Conservation (phyloP, 2,888 invertebrate genomes). For the Therioaphis trifolii region DNA sequence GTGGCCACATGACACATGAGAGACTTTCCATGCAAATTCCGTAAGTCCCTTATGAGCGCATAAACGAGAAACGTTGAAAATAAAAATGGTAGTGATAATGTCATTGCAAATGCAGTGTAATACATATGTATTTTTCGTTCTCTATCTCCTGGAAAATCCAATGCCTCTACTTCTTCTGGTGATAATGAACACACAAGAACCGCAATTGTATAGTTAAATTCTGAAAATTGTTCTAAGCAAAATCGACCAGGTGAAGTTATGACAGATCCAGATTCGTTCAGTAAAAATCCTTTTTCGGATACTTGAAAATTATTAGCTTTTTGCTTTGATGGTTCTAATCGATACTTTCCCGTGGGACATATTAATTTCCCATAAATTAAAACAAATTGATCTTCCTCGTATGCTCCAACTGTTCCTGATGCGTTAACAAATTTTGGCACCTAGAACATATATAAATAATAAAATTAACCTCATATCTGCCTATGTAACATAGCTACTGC, state of each 20-base stretch:
- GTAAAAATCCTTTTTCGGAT: not conserved
- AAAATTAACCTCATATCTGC: too few species aligned
- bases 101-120: conserved; percentile 68
- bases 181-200: conserved; percentile 63
- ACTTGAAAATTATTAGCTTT: not conserved
- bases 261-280: not conserved
- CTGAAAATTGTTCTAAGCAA: conserved; percentile 29
- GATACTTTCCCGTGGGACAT: not conserved
- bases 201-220: not conserved
- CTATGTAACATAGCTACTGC: too few species aligned
- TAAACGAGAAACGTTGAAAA: conserved; percentile 71
- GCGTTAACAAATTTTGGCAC: not conserved
- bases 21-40: conserved; percentile 69
- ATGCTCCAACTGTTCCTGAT: not conserved
- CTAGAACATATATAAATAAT: not conserved
- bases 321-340: not conserved
- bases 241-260: conserved; percentile 14
- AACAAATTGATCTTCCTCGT: not conserved
- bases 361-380: not conserved
- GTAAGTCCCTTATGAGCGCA: conserved; percentile 71
- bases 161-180: conserved; percentile 13
- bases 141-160: too few species aligned
- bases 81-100: conserved; percentile 72
- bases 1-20: conserved; percentile 67
- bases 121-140: conserved; percentile 26